A percentile compares a stretch with the other conserved stretches of the same genome.
phyloP scores from a whole-genome alignment of 2,797 vertebrate genomes.

The Trichosurus vulpecula region DNA sequence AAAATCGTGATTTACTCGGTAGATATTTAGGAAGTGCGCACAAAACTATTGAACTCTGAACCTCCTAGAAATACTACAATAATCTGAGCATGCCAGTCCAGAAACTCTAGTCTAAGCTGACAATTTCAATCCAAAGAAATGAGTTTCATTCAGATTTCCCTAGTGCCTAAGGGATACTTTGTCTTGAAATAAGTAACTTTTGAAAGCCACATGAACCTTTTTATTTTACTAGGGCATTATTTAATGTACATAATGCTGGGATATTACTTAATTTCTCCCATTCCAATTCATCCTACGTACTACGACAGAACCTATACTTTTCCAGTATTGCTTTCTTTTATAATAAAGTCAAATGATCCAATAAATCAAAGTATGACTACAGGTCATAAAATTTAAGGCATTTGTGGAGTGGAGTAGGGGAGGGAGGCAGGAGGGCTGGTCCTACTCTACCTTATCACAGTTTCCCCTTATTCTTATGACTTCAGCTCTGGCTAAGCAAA shows the following conservation, averaged over 20 bases:
- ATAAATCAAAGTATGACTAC: background rate
- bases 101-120: background rate
- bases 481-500: background rate
- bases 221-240: background rate
- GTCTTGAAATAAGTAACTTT: background rate
- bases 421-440: background rate
- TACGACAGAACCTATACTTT: background rate
- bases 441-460: background rate
- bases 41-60: background rate
- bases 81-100: background rate
- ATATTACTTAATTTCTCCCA: background rate
- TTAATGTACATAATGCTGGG: background rate
- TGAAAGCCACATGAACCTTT: conserved; percentile 16
- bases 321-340: background rate
- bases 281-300: conserved; percentile 13
- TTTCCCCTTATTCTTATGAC: background rate
- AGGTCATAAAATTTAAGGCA: background rate
- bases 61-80: background rate
- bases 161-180: background rate
- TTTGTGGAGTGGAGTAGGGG: background rate
- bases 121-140: background rate
- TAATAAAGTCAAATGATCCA: background rate
- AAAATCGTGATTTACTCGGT: conserved; percentile 4
- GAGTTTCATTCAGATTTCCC: conserved; percentile 25
- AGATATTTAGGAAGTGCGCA: background rate